Percentiles rank a stretch among this genome's conserved stretches.
These are phyloP conservation scores for Meiosimyza platycephala DNA, from an alignment of 2,888 invertebrate species.

Conservation along the genomic window DNA sequence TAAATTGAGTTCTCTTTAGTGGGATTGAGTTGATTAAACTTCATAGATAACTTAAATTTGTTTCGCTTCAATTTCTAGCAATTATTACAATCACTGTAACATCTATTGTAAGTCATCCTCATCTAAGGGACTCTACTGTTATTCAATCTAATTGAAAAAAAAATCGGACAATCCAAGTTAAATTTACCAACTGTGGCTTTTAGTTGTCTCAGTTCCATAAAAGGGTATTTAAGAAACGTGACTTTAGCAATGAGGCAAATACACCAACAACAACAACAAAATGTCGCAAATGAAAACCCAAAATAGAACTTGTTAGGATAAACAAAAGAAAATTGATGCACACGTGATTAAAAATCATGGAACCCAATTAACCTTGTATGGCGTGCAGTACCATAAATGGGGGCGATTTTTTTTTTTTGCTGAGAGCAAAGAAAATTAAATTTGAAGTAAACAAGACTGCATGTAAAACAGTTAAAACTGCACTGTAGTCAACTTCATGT, in stretches of 20 bases:
- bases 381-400: conserved; percentile 19
- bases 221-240: conserved; percentile 32
- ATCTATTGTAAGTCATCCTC: no score
- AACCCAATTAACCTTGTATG: conserved; percentile 36
- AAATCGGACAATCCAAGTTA: no score
- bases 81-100: no score
- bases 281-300: neutral
- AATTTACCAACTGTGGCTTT: neutral
- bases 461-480: neutral
- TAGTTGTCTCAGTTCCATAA: conserved; percentile 19
- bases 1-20: no score
- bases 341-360: conserved; percentile 26
- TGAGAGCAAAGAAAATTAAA: neutral
- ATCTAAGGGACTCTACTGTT: no score
- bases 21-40: neutral
- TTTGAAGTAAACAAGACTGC: neutral
- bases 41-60: conserved; percentile 3
- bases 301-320: conserved; percentile 14
- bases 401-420: neutral
- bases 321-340: conserved; percentile 9
- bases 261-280: neutral
- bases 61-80: neutral
- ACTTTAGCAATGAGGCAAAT: conserved; percentile 26
- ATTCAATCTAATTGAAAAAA: no score
- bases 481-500: neutral